Base-by-base conservation (phyloP, 2,797 vertebrate genomes). In the Syngnathus acus region DNA sequence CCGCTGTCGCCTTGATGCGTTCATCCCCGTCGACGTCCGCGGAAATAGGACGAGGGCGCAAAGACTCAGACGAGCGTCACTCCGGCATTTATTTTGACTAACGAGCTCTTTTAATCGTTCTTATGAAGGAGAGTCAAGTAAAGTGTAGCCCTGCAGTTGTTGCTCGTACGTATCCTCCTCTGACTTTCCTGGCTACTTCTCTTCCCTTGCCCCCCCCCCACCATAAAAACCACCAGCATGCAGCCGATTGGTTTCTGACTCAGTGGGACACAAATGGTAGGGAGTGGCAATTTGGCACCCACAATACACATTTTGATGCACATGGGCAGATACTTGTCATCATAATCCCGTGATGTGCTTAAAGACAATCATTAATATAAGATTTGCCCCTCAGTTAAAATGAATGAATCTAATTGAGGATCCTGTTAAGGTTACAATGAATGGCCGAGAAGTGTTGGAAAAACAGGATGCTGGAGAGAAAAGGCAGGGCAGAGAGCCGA, bases 381-480 rank as follows among this genome's bases (percentile, higher is more conserved):
- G 21, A 2, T 6, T 26, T 11, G 21, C 42, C 43, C 43, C 13
- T 26, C n/a, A n/a, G n/a, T 43, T 21, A 17, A 26, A 62, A 62
- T 32, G 13, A 32, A 32, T 32, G 32, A 78, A 79, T 53, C 65
- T 53, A 70, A 76, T 62, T 70, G 72, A 79, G 47, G 32, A 90
- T 81, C 74, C 79, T 81, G 78, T 82, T 81, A 78, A 84, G 81
- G 75, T 78, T 72, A 82, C 73, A 80, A 73, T 79, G 79, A 79
- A 75, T 62, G 77, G 73, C 65, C 86, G 38, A 73, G 43, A 75
- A 79, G 74, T 88, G 73, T 87, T 82, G 79, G 79, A 90, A 90
- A 47, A 90, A 88, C 72, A 89, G 85, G 86, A 90, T 86, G 85
- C 67, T 73, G 69, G 78, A 84, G 78, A 83, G 78, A 39, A 88